Percentiles rank a stretch among this genome's conserved stretches.
Conservation (phyloP, 2,888 invertebrate genomes). For the Nasonovia ribisnigri region DNA sequence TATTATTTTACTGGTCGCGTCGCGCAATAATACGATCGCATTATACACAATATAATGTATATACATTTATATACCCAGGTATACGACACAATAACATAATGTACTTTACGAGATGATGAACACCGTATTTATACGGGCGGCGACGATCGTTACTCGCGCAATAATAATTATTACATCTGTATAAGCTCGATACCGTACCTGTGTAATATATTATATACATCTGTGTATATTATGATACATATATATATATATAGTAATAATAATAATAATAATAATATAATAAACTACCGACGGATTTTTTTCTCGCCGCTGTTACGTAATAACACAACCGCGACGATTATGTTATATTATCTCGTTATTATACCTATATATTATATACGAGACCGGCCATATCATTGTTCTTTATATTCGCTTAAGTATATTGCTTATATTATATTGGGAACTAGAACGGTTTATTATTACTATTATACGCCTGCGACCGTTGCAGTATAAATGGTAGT, state of each 20-base stretch:
- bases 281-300: not conserved
- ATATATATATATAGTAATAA: too few relatives aligned
- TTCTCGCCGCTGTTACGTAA: not conserved
- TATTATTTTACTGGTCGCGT: not conserved
- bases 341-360: not conserved
- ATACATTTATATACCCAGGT: not conserved
- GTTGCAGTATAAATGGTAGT: not conserved
- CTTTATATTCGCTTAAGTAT: not conserved
- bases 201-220: not conserved
- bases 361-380: not conserved
- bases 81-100: not conserved
- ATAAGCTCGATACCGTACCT: not conserved
- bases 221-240: not conserved
- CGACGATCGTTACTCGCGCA: not conserved
- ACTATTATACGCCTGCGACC: not conserved
- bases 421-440: not conserved
- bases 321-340: not conserved
- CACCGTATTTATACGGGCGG: not conserved
- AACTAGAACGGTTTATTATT: constrained; percentile 16
- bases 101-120: constrained; percentile 1
- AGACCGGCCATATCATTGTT: not conserved
- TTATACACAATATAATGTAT: not conserved
- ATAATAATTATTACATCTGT: constrained; percentile 14
- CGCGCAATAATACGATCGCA: not conserved
- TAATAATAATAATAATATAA: not conserved